These are phyloP conservation scores for Prionailurus bengalensis DNA, from an alignment of 2,113 vertebrate genomes.

Conservation along the genomic window DNA sequence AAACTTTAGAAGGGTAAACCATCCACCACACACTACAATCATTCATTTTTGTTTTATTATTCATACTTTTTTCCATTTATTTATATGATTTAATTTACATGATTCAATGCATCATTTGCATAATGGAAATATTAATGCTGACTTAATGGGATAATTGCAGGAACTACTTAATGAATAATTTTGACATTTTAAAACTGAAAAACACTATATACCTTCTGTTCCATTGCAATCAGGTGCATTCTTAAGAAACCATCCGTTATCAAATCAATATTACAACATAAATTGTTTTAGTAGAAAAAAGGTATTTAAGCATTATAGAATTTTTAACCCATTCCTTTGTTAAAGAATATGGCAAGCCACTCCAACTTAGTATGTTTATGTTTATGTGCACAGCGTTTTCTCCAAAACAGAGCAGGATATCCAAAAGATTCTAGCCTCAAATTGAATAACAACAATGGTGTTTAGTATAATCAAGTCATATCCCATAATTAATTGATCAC, in stretches of 20 bases:
- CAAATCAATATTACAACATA: not conserved
- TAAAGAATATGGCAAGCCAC: not conserved
- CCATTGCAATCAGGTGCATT: not conserved
- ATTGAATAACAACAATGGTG: not conserved
- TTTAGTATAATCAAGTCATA: not conserved
- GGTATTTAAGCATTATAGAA: not conserved
- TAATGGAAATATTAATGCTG: constrained; percentile 25
- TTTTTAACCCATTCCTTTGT: not conserved
- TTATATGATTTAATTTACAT: constrained; percentile 38
- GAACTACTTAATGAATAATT: constrained; percentile 26
- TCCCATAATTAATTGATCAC: not conserved
- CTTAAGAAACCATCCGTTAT: not conserved
- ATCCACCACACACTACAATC: not conserved
- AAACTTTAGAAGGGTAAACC: not conserved
- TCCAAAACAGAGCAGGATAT: not conserved
- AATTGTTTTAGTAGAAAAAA: constrained; percentile 19
- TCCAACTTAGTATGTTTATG: not conserved
- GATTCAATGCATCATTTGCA: not conserved
- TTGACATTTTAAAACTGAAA: constrained; percentile 43
- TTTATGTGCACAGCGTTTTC: not conserved
- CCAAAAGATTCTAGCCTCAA: not conserved
- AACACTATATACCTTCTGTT: not conserved
- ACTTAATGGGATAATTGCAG: constrained; percentile 29
- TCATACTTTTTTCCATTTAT: not conserved
- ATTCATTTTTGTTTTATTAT: constrained; percentile 32